A percentile compares a stretch with the other conserved stretches of the same genome.
Conservation (phyloP, 2,113 vertebrate species). For the Anseranas semipalmata region DNA sequence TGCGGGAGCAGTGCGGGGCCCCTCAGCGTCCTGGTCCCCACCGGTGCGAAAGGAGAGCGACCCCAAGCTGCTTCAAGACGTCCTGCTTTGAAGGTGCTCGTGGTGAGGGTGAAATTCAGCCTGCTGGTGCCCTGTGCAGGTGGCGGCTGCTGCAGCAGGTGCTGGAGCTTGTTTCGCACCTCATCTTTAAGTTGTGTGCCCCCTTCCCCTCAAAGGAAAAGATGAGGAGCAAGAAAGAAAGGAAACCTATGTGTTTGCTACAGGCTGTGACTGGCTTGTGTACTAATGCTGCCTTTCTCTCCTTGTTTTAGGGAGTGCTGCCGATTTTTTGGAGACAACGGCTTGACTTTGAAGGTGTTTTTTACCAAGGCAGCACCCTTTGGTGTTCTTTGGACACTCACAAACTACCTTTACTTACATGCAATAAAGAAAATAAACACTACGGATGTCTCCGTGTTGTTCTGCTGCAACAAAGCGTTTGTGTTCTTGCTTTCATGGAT, state of each 20-base stretch:
- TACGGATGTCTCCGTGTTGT: constrained; percentile 93
- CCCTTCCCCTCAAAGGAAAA: not conserved
- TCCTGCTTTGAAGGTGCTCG: not conserved
- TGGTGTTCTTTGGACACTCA: constrained; percentile 94
- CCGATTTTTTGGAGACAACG: constrained; percentile 93
- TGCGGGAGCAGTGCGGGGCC: too few relatives aligned
- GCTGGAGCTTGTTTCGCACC: not conserved
- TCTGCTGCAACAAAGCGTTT: constrained; percentile 99
- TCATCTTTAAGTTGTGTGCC: not conserved
- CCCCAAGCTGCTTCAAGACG: not conserved
- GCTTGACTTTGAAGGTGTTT: constrained; percentile 94
- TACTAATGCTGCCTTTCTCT: constrained; percentile 73
- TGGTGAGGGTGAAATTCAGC: not conserved
- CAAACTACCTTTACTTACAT: constrained; percentile 98
- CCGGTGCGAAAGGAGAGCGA: not conserved
- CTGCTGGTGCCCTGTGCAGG: not conserved
- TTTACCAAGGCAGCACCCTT: constrained; percentile 95
- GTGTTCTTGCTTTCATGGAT: constrained; percentile 99
- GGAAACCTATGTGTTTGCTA: not conserved
- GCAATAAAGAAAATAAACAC: constrained; percentile 98
- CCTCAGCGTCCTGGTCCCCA: not conserved
- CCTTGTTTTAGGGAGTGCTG: constrained; percentile 90
- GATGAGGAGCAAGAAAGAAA: not conserved
- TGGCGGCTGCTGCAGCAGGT: not conserved
- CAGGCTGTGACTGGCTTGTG: not conserved